phyloP scores from a whole-genome alignment of 2,888 invertebrate genomes.

The Tetragnatha montana region DNA sequence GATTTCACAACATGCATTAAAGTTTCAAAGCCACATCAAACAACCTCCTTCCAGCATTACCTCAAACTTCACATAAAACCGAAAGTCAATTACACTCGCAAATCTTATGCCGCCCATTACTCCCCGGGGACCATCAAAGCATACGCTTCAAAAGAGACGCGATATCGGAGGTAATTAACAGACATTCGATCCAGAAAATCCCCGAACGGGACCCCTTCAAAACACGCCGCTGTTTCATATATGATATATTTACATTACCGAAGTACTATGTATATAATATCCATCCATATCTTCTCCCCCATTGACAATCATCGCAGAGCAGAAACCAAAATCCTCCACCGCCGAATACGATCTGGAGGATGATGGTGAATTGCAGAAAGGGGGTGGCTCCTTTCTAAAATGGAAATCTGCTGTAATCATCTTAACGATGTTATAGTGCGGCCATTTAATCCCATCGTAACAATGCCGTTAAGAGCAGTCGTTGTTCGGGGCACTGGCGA shows the following conservation, averaged over 20 bases:
- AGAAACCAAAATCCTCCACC: conserved; percentile 18
- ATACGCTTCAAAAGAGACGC: neutral
- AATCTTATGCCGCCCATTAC: no score
- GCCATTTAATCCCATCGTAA: conserved; percentile 25
- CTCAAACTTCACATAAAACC: no score
- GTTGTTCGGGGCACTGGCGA: neutral
- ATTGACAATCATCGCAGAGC: conserved; percentile 8
- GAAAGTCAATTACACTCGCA: no score
- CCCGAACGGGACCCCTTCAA: neutral
- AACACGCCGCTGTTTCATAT: neutral
- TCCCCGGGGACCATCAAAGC: no score
- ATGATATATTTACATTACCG: neutral
- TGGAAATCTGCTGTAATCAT: conserved; percentile 21
- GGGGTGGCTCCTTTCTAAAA: conserved; percentile 10
- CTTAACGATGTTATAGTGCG: conserved; percentile 11
- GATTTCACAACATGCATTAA: no score
- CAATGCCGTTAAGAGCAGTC: neutral
- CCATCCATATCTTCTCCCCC: neutral
- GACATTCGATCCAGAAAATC: neutral
- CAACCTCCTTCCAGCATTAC: no score
- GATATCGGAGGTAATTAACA: neutral
- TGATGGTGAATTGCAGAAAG: conserved; percentile 32
- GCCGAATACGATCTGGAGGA: conserved; percentile 5
- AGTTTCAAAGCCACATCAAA: no score
- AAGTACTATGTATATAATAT: neutral